Percentiles rank a stretch among this genome's conserved stretches.
phyloP scores from a whole-genome alignment of 2,888 invertebrate species.

The Apamea monoglypha region DNA sequence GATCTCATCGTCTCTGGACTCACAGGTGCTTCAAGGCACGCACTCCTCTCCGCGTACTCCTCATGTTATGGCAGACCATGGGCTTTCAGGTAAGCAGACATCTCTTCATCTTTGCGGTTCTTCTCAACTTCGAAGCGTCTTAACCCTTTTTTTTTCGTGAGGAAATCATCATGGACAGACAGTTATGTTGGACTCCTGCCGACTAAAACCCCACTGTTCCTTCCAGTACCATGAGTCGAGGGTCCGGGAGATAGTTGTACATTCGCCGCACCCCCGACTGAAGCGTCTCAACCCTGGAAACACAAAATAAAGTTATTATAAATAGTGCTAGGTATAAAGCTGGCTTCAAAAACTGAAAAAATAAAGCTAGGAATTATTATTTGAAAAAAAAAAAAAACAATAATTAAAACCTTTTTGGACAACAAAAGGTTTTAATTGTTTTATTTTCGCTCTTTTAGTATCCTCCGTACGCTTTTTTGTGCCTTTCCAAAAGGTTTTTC shows the following conservation, averaged over 20 bases:
- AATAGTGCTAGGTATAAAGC: not conserved
- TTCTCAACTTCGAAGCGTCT: not conserved
- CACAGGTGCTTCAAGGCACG: slow-evolving; percentile 98
- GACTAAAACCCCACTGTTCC: too few species aligned
- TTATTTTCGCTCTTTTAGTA: not conserved
- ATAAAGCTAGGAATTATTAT: not conserved
- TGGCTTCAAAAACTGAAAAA: not conserved
- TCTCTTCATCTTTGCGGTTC: not conserved
- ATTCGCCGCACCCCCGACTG: not conserved
- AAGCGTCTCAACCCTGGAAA: not conserved
- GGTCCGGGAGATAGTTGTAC: too few species aligned
- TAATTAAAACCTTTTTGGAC: slow-evolving; percentile 19
- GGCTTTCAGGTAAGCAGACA: slow-evolving; percentile 93
- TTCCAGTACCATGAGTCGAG: too few species aligned
- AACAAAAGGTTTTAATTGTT: not conserved
- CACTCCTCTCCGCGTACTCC: slow-evolving; percentile 94
- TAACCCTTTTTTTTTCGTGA: not conserved
- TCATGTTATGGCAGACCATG: slow-evolving; percentile 95
- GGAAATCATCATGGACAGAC: too few species aligned
- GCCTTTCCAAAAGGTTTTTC: slow-evolving; percentile 34
- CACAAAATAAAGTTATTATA: not conserved
- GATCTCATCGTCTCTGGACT: slow-evolving; percentile 98
- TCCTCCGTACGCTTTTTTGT: not conserved
- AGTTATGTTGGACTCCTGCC: too few species aligned
- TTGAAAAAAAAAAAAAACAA: slow-evolving; percentile 3